Percentiles rank a stretch among this genome's conserved stretches.
phyloP scores from a whole-genome alignment of 1,140 invertebrate genomes.

The Cydia strobilella region DNA sequence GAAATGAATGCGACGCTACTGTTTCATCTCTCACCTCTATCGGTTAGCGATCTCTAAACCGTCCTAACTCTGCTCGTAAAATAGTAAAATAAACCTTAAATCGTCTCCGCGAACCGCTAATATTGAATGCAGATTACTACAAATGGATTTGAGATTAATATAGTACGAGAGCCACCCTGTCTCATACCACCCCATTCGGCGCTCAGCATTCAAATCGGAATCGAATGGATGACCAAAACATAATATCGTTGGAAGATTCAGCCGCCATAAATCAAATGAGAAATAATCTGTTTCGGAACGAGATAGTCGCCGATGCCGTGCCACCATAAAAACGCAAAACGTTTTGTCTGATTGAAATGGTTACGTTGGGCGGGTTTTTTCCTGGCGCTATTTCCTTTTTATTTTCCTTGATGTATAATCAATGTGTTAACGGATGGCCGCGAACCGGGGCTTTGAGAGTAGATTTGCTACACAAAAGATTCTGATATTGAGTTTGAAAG shows the following conservation, averaged over 20 bases:
- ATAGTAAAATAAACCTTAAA: constrained; percentile 69
- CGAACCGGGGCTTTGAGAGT: constrained; percentile 65
- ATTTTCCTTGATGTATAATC: constrained; percentile 79
- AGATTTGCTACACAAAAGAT: constrained; percentile 78
- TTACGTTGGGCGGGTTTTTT: constrained; percentile 67
- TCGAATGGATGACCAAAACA: constrained; percentile 80
- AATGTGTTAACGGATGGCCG: constrained; percentile 78
- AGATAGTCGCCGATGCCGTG: constrained; percentile 70
- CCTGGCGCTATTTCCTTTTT: constrained; percentile 73
- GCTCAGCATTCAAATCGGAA: constrained; percentile 80
- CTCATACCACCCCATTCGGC: constrained; percentile 74
- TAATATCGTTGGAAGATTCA: constrained; percentile 79
- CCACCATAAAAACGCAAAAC: constrained; percentile 78
- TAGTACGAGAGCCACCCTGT: constrained; percentile 76
- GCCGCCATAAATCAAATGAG: constrained; percentile 79
- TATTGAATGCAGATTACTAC: constrained; percentile 72
- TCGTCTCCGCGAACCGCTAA: constrained; percentile 51
- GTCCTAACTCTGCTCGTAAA: constrained; percentile 72
- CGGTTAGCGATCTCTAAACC: constrained; percentile 72
- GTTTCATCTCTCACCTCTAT: constrained; percentile 80
- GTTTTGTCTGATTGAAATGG: constrained; percentile 79
- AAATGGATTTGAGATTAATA: constrained; percentile 80
- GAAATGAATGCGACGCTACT: constrained; percentile 77
- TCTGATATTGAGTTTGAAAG: constrained; percentile 77
- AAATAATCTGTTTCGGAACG: constrained; percentile 78